Percentiles rank a stretch among this genome's conserved stretches.
Evolutionary conservation across 2,888 invertebrate species (phyloP).

Genomic region (Eledona agricola): DNA sequence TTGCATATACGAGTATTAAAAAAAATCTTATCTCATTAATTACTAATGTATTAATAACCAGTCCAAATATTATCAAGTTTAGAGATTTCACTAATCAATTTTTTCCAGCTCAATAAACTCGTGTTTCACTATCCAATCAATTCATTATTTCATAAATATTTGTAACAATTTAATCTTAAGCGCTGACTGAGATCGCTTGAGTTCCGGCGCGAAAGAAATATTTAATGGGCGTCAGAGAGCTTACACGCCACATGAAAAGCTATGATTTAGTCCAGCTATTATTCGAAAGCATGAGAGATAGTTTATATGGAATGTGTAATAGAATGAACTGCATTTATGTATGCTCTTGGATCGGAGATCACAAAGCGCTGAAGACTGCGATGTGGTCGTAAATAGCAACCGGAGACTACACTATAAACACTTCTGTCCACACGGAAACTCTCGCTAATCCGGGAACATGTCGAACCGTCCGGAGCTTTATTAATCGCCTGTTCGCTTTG

Average conservation of each 20-base stretch:
- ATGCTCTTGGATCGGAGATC: constrained; percentile 13
- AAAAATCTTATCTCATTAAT: too few relatives aligned
- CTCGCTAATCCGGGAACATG: constrained; percentile 23
- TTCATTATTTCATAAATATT: not conserved
- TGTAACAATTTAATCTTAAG: constrained; percentile 8
- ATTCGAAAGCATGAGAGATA: constrained; percentile 29
- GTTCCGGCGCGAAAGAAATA: constrained; percentile 34
- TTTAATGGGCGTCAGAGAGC: constrained; percentile 30
- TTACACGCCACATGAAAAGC: constrained; percentile 31
- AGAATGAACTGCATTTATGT: constrained; percentile 28
- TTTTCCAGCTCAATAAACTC: too few relatives aligned
- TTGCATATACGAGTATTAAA: too few relatives aligned
- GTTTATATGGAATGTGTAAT: constrained; percentile 33
- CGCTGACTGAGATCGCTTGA: too few relatives aligned
- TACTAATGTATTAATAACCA: too few relatives aligned
- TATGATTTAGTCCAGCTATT: constrained; percentile 33
- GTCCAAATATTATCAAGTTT: too few relatives aligned
- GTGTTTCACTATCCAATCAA: too few relatives aligned
- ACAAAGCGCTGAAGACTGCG: constrained; percentile 27
- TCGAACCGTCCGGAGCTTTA: constrained; percentile 31
- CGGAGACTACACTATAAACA: constrained; percentile 22
- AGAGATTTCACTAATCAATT: too few relatives aligned
- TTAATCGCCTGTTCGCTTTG: constrained; percentile 35
- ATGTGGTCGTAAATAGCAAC: constrained; percentile 24
- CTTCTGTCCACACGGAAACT: constrained; percentile 23